Evolutionary conservation across 2,113 vertebrate species (phyloP).

Genomic region (Indri indri): DNA sequence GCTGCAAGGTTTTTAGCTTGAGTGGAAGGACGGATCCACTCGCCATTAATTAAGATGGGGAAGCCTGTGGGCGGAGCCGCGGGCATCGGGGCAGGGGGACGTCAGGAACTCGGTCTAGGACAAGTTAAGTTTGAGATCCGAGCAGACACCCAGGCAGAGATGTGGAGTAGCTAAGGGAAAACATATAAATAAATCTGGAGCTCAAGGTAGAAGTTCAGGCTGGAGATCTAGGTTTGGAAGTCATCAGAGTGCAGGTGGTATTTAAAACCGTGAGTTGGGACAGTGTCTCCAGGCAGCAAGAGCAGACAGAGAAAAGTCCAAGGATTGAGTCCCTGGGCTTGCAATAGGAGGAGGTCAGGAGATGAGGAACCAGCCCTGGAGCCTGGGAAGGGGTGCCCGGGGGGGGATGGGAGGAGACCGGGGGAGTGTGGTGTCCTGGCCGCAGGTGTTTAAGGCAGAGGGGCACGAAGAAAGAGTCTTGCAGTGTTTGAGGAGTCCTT

Average conservation of each 20-base stretch:
- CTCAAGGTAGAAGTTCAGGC: neutral
- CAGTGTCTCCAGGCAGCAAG: neutral
- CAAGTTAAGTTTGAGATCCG: neutral
- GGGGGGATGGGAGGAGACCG: neutral
- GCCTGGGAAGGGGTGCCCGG: neutral
- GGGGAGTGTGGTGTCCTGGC: neutral
- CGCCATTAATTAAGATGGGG: neutral
- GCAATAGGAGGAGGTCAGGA: neutral
- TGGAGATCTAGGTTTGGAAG: neutral
- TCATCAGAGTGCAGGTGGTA: neutral
- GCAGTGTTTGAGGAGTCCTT: neutral
- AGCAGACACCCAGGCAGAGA: neutral
- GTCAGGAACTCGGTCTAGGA: neutral
- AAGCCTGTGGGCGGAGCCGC: neutral
- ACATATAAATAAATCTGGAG: neutral
- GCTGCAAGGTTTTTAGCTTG: neutral
- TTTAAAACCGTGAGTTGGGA: neutral
- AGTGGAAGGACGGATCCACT: neutral
- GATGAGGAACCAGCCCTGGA: neutral
- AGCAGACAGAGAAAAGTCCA: neutral
- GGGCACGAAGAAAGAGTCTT: neutral
- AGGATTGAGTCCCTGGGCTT: neutral
- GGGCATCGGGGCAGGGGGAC: neutral
- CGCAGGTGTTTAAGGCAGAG: neutral
- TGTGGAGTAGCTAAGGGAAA: neutral